Evolutionary conservation across 2,888 invertebrate species (phyloP).

Genomic region (Seira ritae): DNA sequence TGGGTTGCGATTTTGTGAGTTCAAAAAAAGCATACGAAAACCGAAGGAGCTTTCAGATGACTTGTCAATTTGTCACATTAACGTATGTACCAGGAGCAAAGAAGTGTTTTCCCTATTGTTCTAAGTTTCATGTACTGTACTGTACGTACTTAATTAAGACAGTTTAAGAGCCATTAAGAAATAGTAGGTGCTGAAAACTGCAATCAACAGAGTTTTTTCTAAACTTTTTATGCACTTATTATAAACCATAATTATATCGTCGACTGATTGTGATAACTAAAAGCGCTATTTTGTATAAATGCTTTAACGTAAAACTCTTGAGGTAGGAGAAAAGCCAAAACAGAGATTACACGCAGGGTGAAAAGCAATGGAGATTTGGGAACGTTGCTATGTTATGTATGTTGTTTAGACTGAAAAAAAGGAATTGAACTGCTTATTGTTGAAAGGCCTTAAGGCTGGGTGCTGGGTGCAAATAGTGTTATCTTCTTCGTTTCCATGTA

Average conservation of each 20-base stretch:
- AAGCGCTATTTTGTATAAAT: constrained; percentile 2
- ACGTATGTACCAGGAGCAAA: not conserved
- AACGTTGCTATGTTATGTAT: not conserved
- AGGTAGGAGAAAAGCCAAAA: not conserved
- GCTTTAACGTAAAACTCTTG: not conserved
- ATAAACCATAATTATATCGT: not conserved
- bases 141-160: not conserved
- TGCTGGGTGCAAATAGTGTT: not conserved
- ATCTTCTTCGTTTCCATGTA: not conserved
- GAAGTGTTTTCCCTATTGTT: not conserved
- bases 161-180: not conserved
- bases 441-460: not conserved
- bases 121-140: not conserved
- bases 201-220: not conserved
- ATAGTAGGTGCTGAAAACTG: not conserved
- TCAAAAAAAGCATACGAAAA: not conserved
- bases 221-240: no score
- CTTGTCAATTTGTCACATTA: not conserved
- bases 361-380: not conserved
- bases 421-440: not conserved
- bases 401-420: not conserved
- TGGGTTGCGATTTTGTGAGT: not conserved
- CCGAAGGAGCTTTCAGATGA: constrained; percentile 51
- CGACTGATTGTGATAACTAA: not conserved
- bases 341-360: not conserved